Conservation (phyloP, 1,140 invertebrate genomes). For the Neelides sp. region DNA sequence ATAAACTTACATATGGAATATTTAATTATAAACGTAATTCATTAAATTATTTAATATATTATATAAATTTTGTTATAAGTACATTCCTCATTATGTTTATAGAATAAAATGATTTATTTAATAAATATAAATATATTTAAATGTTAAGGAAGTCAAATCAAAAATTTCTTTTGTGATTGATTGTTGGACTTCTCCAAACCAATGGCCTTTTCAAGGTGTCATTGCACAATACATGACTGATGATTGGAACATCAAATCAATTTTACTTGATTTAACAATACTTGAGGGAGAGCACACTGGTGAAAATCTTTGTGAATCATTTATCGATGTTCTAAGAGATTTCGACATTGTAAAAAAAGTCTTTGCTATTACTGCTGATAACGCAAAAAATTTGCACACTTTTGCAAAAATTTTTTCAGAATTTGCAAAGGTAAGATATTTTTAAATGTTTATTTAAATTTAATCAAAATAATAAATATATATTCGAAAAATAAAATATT, state of each 20-base stretch:
- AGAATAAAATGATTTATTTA: no score
- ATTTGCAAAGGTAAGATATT: constrained; percentile 15
- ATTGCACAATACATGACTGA: constrained; percentile 32
- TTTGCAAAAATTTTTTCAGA: constrained; percentile 4
- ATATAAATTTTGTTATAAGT: no score
- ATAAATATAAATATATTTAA: no score
- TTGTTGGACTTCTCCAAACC: constrained; percentile 33
- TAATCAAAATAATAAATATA: neutral
- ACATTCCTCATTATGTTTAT: no score
- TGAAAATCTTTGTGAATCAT: constrained; percentile 19
- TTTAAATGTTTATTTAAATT: constrained; percentile 14
- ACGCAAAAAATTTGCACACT: constrained; percentile 31
- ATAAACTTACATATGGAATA: no score
- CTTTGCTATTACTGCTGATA: constrained; percentile 27
- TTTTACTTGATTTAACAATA: constrained; percentile 12
- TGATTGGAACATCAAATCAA: constrained; percentile 1
- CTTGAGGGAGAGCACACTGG: constrained; percentile 23
- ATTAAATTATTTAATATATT: no score
- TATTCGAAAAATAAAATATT: neutral
- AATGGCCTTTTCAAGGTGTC: constrained; percentile 32
- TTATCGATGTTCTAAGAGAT: constrained; percentile 16
- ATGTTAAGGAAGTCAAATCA: neutral
- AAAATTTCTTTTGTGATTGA: constrained; percentile 32
- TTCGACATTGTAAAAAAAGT: constrained; percentile 30
- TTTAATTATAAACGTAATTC: no score